Conservation (phyloP, 2,113 vertebrate genomes). For the Malurus elegans region DNA sequence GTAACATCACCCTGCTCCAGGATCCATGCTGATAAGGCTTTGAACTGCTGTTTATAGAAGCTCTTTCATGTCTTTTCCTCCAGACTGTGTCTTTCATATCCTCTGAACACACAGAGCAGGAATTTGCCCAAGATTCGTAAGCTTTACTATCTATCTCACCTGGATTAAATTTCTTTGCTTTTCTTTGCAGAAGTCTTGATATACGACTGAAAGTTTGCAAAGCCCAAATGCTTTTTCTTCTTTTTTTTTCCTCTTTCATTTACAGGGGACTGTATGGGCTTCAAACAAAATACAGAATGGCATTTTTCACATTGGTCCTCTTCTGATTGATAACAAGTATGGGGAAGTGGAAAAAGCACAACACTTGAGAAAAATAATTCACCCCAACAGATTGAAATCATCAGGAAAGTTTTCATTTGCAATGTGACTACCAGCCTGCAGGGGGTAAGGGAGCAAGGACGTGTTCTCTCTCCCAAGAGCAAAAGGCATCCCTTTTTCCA, state of each 20-base stretch:
- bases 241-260: background rate
- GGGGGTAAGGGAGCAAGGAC: background rate
- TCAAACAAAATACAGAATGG: background rate
- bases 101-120: background rate
- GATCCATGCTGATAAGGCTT: background rate
- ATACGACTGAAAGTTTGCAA: background rate
- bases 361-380: background rate
- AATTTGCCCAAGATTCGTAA: background rate
- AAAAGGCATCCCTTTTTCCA: background rate
- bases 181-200: background rate
- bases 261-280: background rate
- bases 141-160: background rate
- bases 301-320: background rate
- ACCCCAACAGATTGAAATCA: background rate
- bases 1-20: background rate
- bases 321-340: background rate
- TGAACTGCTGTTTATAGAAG: background rate
- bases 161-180: background rate
- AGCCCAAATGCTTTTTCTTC: background rate
- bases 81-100: background rate
- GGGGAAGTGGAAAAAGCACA: background rate
- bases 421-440: background rate
- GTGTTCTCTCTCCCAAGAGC: background rate
- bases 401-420: background rate
- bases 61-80: background rate